Conservation (phyloP, 2,113 vertebrate species). For the Rhegmatorhina hoffmannsi region DNA sequence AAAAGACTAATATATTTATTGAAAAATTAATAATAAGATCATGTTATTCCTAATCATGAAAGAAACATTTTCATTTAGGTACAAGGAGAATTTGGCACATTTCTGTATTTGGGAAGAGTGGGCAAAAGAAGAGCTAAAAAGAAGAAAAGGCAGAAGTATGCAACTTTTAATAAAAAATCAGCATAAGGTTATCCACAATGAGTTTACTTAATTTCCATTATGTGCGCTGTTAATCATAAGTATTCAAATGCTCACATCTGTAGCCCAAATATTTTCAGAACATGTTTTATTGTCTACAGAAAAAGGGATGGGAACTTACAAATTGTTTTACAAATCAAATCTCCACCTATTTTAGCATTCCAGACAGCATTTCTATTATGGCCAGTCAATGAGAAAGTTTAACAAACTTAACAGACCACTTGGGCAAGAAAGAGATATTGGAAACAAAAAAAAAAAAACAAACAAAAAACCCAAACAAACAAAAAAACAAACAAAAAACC, state of each 20-base stretch:
- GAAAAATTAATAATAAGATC: neutral
- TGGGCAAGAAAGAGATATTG: neutral
- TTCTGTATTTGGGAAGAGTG: neutral
- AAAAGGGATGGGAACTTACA: neutral
- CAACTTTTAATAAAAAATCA: neutral
- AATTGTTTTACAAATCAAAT: neutral
- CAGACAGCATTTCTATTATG: neutral
- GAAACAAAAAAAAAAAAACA: neutral
- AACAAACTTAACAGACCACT: neutral
- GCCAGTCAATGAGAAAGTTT: neutral
- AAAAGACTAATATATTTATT: neutral
- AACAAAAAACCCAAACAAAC: no score
- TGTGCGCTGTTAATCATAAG: neutral
- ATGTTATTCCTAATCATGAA: neutral
- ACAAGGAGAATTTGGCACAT: neutral
- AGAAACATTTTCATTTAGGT: neutral
- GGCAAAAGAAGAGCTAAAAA: neutral
- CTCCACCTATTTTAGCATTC: neutral
- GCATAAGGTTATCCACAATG: neutral
- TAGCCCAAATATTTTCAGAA: neutral
- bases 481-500: neutral
- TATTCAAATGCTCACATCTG: neutral
- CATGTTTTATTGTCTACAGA: rapidly evolving
- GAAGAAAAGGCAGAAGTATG: neutral
- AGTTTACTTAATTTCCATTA: neutral